Conservation (phyloP, 92 coral and sea anemone genomes). For the Paramuricea clavata region DNA sequence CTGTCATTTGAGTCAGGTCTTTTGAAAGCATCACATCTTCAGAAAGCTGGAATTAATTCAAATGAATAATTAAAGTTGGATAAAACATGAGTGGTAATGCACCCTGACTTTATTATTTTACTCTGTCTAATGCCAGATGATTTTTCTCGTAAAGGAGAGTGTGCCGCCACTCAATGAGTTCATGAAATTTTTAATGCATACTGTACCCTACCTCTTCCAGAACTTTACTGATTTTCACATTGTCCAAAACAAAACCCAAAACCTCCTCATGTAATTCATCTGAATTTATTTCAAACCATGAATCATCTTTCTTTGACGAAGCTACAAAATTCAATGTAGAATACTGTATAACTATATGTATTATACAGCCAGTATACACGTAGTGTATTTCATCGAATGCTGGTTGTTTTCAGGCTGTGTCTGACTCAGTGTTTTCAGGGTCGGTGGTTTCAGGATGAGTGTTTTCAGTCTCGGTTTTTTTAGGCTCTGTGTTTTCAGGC, state of each 20-base stretch:
- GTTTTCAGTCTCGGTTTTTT: no score
- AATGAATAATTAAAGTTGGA: neutral
- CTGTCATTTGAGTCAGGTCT: constrained; percentile 39
- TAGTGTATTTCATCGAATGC: no score
- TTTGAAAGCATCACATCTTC: neutral
- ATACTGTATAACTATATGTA: no score
- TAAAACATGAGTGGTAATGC: no score
- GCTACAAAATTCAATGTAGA: neutral
- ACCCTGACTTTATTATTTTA: neutral
- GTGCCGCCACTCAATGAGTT: neutral
- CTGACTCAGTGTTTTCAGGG: no score
- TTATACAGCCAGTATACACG: no score
- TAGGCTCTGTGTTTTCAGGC: no score
- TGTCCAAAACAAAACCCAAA: constrained; percentile 4
- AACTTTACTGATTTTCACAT: constrained; percentile 7
- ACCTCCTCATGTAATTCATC: constrained; percentile 26
- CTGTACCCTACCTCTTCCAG: constrained; percentile 32
- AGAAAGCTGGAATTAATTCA: neutral
- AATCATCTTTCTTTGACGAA: neutral
- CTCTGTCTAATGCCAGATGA: neutral
- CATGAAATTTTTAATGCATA: neutral
- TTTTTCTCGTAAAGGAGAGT: neutral
- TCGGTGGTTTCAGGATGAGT: no score
- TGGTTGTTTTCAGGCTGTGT: no score
- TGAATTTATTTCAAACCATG: neutral